A percentile compares a stretch with the other conserved stretches of the same genome.
Evolutionary conservation across 2,113 vertebrate species (phyloP).

Genomic region (Lepus americanus): DNA sequence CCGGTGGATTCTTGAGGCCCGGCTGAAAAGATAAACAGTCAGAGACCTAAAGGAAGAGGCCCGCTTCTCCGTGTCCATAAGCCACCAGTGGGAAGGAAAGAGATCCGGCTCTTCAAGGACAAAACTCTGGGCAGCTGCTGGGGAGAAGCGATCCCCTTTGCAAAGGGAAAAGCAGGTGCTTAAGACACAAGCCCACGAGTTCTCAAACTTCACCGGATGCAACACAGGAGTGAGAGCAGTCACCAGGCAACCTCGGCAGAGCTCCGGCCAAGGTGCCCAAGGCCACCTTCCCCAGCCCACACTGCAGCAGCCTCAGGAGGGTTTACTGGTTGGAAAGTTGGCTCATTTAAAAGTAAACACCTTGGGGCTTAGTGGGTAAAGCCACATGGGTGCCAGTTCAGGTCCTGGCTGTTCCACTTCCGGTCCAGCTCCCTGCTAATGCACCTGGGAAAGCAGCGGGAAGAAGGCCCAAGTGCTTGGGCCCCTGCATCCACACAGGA

Average conservation of each 20-base stretch:
- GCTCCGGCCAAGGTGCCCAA: fast-evolving
- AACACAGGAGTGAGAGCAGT: background rate
- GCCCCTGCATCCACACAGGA: too few relatives aligned
- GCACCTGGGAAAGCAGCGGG: too few relatives aligned
- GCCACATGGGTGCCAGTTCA: too few relatives aligned
- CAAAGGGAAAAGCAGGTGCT: conserved; percentile 72
- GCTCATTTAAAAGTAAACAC: background rate
- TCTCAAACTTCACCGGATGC: background rate
- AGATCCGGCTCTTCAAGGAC: conserved; percentile 83
- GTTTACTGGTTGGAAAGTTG: background rate
- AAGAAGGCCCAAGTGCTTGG: too few relatives aligned
- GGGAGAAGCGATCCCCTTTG: conserved; percentile 78
- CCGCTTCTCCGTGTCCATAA: conserved; percentile 77
- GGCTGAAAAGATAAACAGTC: conserved; percentile 77
- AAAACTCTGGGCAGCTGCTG: conserved; percentile 79
- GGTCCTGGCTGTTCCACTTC: too few relatives aligned
- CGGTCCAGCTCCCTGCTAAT: too few relatives aligned
- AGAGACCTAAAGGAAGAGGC: conserved; percentile 80
- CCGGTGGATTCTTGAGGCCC: background rate
- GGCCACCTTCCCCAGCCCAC: fast-evolving
- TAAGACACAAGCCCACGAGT: conserved; percentile 62
- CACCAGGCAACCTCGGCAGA: fast-evolving
- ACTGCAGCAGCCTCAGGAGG: fast-evolving
- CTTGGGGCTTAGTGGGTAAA: too few relatives aligned
- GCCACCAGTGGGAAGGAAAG: conserved; percentile 80